Conservation (phyloP, 2,113 vertebrate species). For the Tamias sibiricus region DNA sequence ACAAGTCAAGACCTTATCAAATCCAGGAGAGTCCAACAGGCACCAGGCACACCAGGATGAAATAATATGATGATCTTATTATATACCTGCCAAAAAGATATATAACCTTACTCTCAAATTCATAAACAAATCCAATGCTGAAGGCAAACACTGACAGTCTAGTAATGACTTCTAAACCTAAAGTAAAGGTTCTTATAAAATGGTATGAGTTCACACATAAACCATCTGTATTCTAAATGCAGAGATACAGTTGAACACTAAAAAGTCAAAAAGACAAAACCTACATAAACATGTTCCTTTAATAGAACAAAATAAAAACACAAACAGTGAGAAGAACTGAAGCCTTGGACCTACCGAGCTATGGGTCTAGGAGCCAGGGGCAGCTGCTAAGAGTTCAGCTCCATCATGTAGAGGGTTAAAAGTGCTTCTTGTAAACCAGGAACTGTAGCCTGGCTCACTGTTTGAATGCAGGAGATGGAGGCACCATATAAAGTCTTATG, state of each 20-base stretch:
- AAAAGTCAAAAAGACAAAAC: conserved; percentile 49
- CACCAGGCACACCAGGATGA: not conserved
- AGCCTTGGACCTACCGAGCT: not conserved
- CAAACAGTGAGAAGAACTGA: conserved; percentile 2
- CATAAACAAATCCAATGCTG: not conserved
- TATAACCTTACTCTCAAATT: not conserved
- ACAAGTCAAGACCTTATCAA: not conserved
- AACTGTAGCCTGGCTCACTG: not conserved
- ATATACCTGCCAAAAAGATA: not conserved
- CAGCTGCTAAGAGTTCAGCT: not conserved
- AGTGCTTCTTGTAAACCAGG: not conserved
- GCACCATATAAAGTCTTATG: not conserved
- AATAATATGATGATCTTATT: not conserved
- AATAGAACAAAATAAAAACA: conserved; percentile 4
- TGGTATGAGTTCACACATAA: not conserved
- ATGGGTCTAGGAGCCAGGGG: not conserved
- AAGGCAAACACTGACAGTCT: not conserved
- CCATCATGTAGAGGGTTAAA: not conserved
- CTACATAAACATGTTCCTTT: conserved; percentile 6
- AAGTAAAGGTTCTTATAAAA: not conserved
- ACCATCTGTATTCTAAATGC: not conserved
- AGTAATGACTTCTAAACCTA: conserved; percentile 3
- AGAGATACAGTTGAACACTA: not conserved
- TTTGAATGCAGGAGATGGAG: not conserved
- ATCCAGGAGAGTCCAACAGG: not conserved